Evolutionary conservation across 1,140 invertebrate species (phyloP).

Genomic region (Meloidogyne chitwoodi): DNA sequence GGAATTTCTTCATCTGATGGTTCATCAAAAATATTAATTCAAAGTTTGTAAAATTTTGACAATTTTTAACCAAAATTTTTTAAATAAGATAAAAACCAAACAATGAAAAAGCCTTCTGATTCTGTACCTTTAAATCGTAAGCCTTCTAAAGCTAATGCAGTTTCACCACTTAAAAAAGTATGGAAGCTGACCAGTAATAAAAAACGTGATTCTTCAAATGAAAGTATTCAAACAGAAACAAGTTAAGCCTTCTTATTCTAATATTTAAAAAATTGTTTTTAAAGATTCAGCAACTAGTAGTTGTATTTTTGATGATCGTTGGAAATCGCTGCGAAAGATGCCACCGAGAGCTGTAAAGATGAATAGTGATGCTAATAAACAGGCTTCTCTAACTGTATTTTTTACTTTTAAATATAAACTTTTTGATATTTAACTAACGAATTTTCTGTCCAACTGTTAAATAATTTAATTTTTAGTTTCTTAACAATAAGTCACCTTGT

Average conservation of each 20-base stretch:
- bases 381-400: not conserved
- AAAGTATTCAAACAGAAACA: not conserved
- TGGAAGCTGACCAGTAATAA: not conserved
- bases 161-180: not conserved
- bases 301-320: not conserved
- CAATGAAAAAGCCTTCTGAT: not conserved
- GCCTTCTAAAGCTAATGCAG: not conserved
- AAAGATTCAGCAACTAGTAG: not conserved
- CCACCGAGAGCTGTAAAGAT: not conserved
- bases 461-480: not conserved
- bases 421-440: not conserved
- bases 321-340: not conserved
- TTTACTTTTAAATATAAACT: too few relatives aligned
- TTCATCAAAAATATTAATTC: not conserved
- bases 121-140: not conserved
- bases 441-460: not conserved
- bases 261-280: not conserved
- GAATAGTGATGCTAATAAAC: not conserved
- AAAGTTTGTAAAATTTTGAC: not conserved
- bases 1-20: not conserved
- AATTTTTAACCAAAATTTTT: not conserved
- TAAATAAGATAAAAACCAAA: not conserved
- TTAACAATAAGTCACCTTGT: not conserved
- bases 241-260: not conserved
- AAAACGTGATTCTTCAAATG: not conserved